phyloP scores from a whole-genome alignment of 2,113 vertebrate genomes.

The Castor canadensis region DNA sequence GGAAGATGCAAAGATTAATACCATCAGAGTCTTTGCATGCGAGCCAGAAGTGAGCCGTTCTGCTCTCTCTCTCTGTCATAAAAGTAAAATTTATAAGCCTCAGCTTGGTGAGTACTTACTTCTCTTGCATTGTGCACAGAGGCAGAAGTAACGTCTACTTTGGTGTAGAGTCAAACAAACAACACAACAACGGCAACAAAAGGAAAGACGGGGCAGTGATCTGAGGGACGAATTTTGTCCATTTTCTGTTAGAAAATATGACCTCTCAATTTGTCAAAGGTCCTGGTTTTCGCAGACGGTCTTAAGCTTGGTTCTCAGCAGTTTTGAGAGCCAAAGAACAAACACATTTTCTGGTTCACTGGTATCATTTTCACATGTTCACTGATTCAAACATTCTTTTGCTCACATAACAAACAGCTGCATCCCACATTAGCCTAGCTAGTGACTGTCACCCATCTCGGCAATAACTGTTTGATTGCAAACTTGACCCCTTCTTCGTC shows the following conservation, averaged over 20 bases:
- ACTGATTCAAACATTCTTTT: constrained; percentile 90
- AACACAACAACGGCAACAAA: constrained; percentile 77
- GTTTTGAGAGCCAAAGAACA: constrained; percentile 88
- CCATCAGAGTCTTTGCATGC: constrained; percentile 21
- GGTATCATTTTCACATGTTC: constrained; percentile 90
- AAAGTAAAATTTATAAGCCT: constrained; percentile 59
- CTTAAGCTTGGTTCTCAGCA: constrained; percentile 87
- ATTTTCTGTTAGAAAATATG: constrained; percentile 84
- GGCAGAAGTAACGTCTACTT: constrained; percentile 73
- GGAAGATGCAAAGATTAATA: constrained; percentile 67
- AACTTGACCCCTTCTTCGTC: constrained; percentile 88
- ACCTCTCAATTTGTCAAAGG: constrained; percentile 87
- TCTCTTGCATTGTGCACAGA: constrained; percentile 53
- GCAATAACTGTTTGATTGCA: constrained; percentile 89
- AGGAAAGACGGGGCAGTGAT: constrained; percentile 80
- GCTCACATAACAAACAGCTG: constrained; percentile 90
- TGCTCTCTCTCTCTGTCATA: constrained; percentile 55
- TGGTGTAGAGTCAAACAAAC: constrained; percentile 48
- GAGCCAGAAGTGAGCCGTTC: constrained; percentile 37
- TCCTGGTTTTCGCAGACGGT: constrained; percentile 84
- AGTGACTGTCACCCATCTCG: constrained; percentile 88
- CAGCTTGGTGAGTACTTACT: too few species aligned
- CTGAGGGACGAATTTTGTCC: constrained; percentile 78
- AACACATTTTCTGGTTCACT: constrained; percentile 91
- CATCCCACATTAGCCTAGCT: constrained; percentile 88